Evolutionary conservation across 2,888 invertebrate species (phyloP).

Genomic region (Ophioninae sp.): DNA sequence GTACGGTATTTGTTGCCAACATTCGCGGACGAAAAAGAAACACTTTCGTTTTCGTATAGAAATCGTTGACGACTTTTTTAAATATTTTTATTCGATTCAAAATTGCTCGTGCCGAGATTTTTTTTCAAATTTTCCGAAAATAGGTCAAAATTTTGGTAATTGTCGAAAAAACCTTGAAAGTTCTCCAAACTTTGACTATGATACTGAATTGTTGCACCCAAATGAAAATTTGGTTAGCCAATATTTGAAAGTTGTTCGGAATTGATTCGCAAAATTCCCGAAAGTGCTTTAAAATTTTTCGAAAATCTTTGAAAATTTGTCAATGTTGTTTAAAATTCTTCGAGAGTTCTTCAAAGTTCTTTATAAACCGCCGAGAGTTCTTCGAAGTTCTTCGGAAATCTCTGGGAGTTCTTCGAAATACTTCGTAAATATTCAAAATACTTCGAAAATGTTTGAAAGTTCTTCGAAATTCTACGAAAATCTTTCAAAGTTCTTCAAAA

Average conservation of each 20-base stretch:
- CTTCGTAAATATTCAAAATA: not conserved
- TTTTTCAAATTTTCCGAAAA: not conserved
- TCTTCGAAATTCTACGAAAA: not conserved
- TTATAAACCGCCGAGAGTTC: not conserved
- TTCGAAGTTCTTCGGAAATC: not conserved
- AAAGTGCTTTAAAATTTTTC: not conserved
- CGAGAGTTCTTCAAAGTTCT: not conserved
- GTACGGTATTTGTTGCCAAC: constrained; percentile 62
- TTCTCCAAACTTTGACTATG: not conserved
- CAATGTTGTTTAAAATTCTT: not conserved
- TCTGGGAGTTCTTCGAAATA: not conserved
- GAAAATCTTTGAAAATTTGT: not conserved
- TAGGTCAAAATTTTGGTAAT: not conserved
- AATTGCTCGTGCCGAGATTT: not conserved
- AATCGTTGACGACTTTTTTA: constrained; percentile 40
- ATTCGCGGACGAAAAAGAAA: constrained; percentile 29
- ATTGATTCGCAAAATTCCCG: no score
- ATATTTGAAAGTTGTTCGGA: no score
- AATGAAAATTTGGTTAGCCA: no score
- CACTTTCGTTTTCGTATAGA: constrained; percentile 22
- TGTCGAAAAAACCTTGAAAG: not conserved
- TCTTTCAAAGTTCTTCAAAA: no score
- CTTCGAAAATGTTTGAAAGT: not conserved
- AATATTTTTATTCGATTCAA: not conserved
- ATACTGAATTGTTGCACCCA: not conserved